phyloP scores from a whole-genome alignment of 2,113 vertebrate genomes.

The Neoarius graeffei region DNA sequence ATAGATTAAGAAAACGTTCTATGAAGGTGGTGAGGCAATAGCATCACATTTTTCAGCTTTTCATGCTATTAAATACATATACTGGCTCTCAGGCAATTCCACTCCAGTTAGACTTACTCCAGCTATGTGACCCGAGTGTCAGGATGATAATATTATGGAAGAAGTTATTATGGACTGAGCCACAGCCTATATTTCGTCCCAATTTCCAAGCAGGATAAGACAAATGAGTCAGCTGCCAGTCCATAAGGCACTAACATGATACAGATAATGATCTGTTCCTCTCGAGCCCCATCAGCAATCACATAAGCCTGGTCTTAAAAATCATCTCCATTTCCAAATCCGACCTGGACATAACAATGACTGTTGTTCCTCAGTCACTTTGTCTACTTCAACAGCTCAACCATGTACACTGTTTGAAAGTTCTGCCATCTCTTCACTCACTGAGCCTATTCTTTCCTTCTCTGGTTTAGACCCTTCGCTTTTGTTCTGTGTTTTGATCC shows the following conservation, averaged over 20 bases:
- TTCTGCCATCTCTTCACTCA: not conserved
- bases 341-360: not conserved
- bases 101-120: not conserved
- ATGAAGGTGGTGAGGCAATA: not conserved
- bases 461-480: not conserved
- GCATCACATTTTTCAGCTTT: not conserved
- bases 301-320: not conserved
- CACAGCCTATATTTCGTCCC: conserved; percentile 8
- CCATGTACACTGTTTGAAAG: not conserved
- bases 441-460: not conserved
- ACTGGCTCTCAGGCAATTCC: conserved; percentile 3
- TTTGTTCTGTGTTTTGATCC: not conserved
- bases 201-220: conserved; percentile 19
- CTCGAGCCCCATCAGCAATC: not conserved
- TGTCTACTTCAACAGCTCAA: not conserved
- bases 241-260: not conserved
- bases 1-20: not conserved
- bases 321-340: not conserved
- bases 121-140: not conserved
- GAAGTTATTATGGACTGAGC: conserved; percentile 13
- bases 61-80: conserved; percentile 2
- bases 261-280: not conserved
- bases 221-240: conserved; percentile 3
- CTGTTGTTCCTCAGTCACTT: not conserved
- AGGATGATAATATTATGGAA: conserved; percentile 9